Conservation (phyloP, 2,797 vertebrate species). For the Eurystomus glaucurus region DNA sequence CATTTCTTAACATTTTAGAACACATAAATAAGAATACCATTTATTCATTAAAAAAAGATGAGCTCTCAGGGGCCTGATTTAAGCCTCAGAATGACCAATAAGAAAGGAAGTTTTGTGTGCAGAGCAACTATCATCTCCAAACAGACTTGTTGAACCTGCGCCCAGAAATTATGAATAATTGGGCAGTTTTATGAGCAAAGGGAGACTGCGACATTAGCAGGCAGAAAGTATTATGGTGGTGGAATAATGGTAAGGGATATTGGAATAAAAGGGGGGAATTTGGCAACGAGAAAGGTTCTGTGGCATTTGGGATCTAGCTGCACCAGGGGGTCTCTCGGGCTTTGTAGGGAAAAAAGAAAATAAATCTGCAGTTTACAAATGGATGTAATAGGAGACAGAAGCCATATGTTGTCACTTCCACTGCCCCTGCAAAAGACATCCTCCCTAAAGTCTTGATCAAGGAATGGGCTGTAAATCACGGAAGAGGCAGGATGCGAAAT, state of each 20-base stretch:
- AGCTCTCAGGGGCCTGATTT: background rate
- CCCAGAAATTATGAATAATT: constrained; percentile 24
- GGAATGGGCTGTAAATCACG: constrained; percentile 38
- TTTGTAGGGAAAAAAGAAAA: background rate
- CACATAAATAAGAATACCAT: background rate
- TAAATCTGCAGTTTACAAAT: constrained; percentile 18
- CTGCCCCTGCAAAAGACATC: background rate
- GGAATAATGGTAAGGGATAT: background rate
- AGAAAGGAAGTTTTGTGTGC: background rate
- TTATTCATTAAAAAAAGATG: background rate
- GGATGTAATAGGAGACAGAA: background rate
- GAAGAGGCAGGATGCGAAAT: background rate
- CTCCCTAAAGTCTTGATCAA: constrained; percentile 12
- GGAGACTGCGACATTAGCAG: background rate
- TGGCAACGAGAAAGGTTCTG: background rate
- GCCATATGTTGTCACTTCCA: background rate
- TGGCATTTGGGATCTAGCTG: background rate
- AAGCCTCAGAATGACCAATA: background rate
- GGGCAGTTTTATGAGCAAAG: background rate
- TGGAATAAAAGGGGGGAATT: background rate
- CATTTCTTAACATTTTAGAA: background rate
- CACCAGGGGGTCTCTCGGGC: background rate
- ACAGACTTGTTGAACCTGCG: constrained; percentile 7
- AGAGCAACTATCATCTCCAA: background rate
- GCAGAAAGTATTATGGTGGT: background rate